A percentile compares a stretch with the other conserved stretches of the same genome.
These are phyloP conservation scores for Ellobium chinense DNA, from an alignment of 2,888 invertebrate genomes.

Conservation along the genomic window DNA sequence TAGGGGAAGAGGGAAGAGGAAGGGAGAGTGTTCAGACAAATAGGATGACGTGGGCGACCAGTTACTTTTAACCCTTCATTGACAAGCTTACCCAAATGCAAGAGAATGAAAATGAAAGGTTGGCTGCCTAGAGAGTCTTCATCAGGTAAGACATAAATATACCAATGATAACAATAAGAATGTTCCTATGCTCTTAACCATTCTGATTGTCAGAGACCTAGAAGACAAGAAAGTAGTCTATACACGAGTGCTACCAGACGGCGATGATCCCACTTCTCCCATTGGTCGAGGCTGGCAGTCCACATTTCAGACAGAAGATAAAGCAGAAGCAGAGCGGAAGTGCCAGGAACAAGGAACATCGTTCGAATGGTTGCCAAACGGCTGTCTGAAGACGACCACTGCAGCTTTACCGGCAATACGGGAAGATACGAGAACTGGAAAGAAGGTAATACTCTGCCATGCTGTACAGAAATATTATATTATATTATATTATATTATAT, in stretches of 20 bases:
- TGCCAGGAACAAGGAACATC: conserved; percentile 59
- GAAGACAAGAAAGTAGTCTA: conserved; percentile 60
- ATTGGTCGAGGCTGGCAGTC: conserved; percentile 72
- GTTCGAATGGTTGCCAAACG: conserved; percentile 61
- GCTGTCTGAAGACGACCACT: conserved; percentile 64
- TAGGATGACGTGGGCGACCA: no score
- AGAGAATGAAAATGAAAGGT: no score
- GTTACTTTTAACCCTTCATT: no score
- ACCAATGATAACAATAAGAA: no score
- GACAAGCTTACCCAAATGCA: no score
- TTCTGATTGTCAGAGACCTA: conserved; percentile 51
- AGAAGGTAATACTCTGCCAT: conserved; percentile 50
- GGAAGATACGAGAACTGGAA: conserved; percentile 59
- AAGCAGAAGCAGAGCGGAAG: conserved; percentile 57
- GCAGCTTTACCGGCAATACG: conserved; percentile 60
- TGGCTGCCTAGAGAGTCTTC: no score
- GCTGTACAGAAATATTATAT: no score
- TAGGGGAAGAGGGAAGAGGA: no score
- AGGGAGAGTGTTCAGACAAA: no score
- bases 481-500: no score
- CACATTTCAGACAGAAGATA: conserved; percentile 60
- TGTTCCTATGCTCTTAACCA: no score
- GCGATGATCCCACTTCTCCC: conserved; percentile 64
- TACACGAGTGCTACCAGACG: conserved; percentile 61
- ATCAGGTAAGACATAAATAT: no score